phyloP scores from a whole-genome alignment of 1,140 invertebrate species.

The Trichogramma pretiosum region DNA sequence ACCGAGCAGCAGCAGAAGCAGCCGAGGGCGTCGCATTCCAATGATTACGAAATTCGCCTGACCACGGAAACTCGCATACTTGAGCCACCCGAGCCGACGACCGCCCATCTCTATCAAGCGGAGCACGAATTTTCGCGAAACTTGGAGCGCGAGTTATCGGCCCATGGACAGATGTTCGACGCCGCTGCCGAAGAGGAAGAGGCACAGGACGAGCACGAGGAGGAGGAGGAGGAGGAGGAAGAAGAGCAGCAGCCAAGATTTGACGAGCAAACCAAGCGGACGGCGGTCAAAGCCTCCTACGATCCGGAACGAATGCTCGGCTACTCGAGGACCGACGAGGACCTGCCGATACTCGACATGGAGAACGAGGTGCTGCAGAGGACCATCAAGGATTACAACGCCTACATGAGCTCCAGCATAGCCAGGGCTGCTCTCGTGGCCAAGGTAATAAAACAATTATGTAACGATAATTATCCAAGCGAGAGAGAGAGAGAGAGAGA shows the following conservation, averaged over 20 bases:
- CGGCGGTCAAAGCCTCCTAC: no score
- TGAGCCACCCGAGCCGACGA: background rate
- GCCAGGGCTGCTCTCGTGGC: conserved; percentile 21
- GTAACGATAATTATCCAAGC: no score
- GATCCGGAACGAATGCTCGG: conserved; percentile 35
- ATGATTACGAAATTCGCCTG: no score
- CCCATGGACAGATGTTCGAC: background rate
- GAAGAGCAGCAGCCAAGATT: conserved; percentile 2
- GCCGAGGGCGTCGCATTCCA: no score
- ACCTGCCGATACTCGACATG: conserved; percentile 31
- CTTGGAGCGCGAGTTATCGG: conserved; percentile 5
- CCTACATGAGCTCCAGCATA: conserved; percentile 30
- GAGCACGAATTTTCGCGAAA: conserved; percentile 12
- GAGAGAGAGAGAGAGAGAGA: no score
- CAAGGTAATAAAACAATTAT: background rate
- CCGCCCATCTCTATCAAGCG: background rate
- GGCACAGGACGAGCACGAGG: background rate
- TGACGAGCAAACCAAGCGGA: conserved; percentile 1
- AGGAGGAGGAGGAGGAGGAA: background rate
- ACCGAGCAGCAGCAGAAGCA: no score
- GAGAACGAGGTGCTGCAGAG: conserved; percentile 36
- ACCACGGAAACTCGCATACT: conserved; percentile 10
- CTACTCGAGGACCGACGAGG: conserved; percentile 33
- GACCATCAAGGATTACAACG: conserved; percentile 34
- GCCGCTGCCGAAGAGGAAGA: background rate